Evolutionary conservation across 2,113 vertebrate species (phyloP).

Genomic region (Fregetta grallaria): DNA sequence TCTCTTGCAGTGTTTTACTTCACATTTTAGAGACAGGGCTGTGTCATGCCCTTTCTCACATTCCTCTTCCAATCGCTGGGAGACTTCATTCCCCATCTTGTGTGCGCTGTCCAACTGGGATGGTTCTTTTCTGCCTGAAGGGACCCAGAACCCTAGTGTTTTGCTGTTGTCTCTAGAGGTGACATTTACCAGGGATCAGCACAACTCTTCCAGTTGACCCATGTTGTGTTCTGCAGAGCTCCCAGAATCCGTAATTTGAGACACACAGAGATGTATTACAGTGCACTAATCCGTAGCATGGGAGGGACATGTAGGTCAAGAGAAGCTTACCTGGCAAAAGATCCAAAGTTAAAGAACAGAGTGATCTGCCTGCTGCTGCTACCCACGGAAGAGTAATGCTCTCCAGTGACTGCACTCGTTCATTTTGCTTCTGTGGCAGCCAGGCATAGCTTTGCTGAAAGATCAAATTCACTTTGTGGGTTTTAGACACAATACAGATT

Average conservation of each 20-base stretch:
- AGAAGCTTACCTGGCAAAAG: not conserved
- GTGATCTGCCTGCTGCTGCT: not conserved
- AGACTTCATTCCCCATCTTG: not conserved
- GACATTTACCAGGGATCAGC: not conserved
- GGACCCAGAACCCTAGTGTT: not conserved
- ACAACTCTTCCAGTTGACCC: not conserved
- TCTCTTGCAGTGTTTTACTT: not conserved
- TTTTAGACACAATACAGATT: not conserved
- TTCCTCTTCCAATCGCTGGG: not conserved
- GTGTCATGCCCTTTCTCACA: not conserved
- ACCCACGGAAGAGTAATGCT: fast-evolving
- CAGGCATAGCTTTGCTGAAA: not conserved
- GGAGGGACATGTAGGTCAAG: not conserved
- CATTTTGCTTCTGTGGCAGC: not conserved
- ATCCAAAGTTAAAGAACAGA: not conserved
- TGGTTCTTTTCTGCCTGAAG: not conserved
- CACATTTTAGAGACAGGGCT: not conserved
- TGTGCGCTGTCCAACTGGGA: fast-evolving
- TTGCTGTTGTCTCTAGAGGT: not conserved
- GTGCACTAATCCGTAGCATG: fast-evolving
- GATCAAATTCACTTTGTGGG: not conserved
- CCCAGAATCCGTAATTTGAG: not conserved
- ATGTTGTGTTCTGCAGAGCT: not conserved
- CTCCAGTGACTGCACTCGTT: not conserved
- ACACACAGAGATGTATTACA: not conserved